Conservation (phyloP, 2,888 invertebrate genomes). For the Galerucella nymphaeae region DNA sequence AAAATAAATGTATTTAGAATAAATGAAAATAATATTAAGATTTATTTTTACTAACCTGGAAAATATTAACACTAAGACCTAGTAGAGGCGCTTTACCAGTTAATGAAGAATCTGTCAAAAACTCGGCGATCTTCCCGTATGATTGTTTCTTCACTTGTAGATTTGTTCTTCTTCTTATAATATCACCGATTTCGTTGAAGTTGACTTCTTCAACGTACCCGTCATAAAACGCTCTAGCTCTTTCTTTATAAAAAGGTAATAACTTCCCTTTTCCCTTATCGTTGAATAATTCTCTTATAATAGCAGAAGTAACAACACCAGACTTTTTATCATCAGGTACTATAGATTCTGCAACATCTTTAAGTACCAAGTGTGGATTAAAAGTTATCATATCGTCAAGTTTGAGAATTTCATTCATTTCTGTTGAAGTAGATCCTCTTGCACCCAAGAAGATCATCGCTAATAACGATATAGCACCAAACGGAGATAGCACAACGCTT, state of each 20-base stretch:
- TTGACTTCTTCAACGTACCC: constrained; percentile 88
- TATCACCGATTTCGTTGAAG: constrained; percentile 84
- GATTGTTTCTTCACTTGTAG: constrained; percentile 82
- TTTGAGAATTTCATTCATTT: constrained; percentile 88
- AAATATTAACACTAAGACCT: constrained; percentile 84
- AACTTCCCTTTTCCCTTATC: constrained; percentile 84
- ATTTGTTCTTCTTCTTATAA: constrained; percentile 84
- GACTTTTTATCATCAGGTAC: constrained; percentile 72
- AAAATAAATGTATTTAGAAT: constrained; percentile 6
- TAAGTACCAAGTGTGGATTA: constrained; percentile 88
- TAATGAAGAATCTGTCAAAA: constrained; percentile 78
- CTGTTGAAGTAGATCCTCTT: constrained; percentile 86
- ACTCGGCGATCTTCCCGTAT: constrained; percentile 80
- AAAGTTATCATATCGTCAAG: constrained; percentile 90
- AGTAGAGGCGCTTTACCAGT: constrained; percentile 81
- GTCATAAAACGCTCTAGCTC: constrained; percentile 87
- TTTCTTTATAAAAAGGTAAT: constrained; percentile 87
- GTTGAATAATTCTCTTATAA: constrained; percentile 85
- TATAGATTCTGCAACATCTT: constrained; percentile 86
- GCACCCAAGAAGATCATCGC: constrained; percentile 92
- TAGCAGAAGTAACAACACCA: constrained; percentile 83
- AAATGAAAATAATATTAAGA: not conserved
- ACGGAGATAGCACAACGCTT: constrained; percentile 85
- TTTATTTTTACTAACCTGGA: constrained; percentile 69
- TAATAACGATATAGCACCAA: constrained; percentile 85